Base-by-base conservation (phyloP, 2,113 vertebrate genomes). In the Heteronetta atricapilla region DNA sequence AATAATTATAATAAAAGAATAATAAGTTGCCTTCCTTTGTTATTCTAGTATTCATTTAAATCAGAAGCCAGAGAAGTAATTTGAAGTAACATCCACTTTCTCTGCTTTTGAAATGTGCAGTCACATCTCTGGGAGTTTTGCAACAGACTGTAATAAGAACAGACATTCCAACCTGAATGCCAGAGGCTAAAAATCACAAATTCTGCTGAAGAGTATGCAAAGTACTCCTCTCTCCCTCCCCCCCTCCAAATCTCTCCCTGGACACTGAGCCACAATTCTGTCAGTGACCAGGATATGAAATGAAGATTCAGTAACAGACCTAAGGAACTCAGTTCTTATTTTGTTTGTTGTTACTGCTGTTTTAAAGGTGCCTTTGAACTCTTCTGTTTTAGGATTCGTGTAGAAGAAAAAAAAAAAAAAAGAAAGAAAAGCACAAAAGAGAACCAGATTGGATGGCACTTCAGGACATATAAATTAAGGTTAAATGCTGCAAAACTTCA, bases 41-140 rank as follows among this genome's bases (percentile, higher is more conserved):
- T 93, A 42, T 77, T 82, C 40, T 73, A 66, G 8, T 28, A 59
- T 82, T 82, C 6, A 74, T 82, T 88, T 74, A 82, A 85, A 14
- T 82, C 31, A 74, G 50, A 42, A 80, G 58, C 6, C 23, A 11
- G 40, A 88, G 50, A 73, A 82, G 22, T 77, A 85, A 96, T 92
- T 33, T 91, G 78, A 94, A 96, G 63, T 50, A 95, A 73, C 84
- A 92, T 73, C 31, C 6, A 25, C 53, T 89, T 81, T 58, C 50
- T 89, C 40, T 91, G n/a, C 19, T 88, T 95, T 94, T 91, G 33
- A 93, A 94, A 96, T 58, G 78, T 95, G 50, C 38, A 31, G 46
- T 75, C 67, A 79, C 40, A 64, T 94, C 75, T 46, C 89, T 89
- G 59, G 75, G 76, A 95, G 79, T 40, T 76, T 90, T 83, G 10